phyloP scores from a whole-genome alignment of 2,888 invertebrate species.

The Patella depressa region DNA sequence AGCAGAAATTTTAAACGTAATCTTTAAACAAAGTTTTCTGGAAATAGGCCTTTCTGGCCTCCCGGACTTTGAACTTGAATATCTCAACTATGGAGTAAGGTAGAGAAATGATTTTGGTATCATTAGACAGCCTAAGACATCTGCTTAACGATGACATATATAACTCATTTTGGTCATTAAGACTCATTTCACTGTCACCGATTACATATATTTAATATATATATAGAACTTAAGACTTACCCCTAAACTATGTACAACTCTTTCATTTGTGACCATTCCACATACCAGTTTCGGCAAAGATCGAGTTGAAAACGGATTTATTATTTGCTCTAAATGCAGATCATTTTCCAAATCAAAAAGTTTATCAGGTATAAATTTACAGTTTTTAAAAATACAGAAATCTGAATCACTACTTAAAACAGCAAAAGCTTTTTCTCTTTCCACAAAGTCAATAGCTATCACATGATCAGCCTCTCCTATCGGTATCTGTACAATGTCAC shows the following conservation, averaged over 20 bases:
- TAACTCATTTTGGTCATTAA: too few relatives aligned
- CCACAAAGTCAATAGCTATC: slow-evolving; percentile 54
- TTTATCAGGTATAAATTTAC: slow-evolving; percentile 57
- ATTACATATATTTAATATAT: too few relatives aligned
- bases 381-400: slow-evolving; percentile 63
- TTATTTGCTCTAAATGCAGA: slow-evolving; percentile 54
- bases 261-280: slow-evolving; percentile 53
- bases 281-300: slow-evolving; percentile 38
- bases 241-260: slow-evolving; percentile 50
- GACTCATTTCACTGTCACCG: too few relatives aligned
- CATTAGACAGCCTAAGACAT: too few relatives aligned
- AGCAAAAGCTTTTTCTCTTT: slow-evolving; percentile 59
- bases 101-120: too few relatives aligned
- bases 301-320: slow-evolving; percentile 44
- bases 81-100: too few relatives aligned
- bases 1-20: too few relatives aligned
- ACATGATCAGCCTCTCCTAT: slow-evolving; percentile 64
- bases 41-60: too few relatives aligned
- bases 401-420: slow-evolving; percentile 67
- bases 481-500: slow-evolving; percentile 53
- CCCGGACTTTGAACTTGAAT: too few relatives aligned
- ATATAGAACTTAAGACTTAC: slow-evolving; percentile 35
- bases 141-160: too few relatives aligned
- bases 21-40: too few relatives aligned
- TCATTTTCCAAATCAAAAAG: slow-evolving; percentile 63